Evolutionary conservation across 2,113 vertebrate genomes (phyloP).

Genomic region (Thymallus thymallus): DNA sequence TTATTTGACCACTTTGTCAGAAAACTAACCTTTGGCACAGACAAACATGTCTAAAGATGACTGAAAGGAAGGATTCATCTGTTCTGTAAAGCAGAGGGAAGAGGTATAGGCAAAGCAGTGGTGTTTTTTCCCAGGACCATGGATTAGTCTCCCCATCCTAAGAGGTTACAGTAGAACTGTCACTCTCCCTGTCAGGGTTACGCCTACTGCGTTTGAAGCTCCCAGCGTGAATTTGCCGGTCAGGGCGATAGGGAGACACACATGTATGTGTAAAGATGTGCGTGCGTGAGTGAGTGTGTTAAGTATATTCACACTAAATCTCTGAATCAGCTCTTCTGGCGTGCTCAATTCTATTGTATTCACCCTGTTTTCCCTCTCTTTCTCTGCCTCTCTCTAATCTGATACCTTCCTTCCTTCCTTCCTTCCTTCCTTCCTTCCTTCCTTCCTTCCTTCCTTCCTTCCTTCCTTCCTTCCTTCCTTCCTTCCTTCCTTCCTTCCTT

Average conservation of each 20-base stretch:
- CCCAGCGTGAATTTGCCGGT: background rate
- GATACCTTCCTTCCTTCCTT: background rate
- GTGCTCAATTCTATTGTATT: background rate
- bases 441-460: no score
- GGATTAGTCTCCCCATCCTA: slow-evolving; percentile 1
- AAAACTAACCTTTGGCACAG: background rate
- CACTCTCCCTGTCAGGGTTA: background rate
- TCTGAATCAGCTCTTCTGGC: background rate
- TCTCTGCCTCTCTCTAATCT: background rate
- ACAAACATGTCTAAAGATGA: background rate
- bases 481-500: no score
- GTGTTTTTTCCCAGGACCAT: slow-evolving; percentile 4
- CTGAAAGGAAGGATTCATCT: slow-evolving; percentile 12
- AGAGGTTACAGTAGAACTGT: slow-evolving; percentile 3
- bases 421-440: background rate
- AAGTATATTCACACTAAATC: background rate
- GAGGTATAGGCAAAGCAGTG: background rate
- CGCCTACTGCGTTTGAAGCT: background rate
- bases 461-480: no score
- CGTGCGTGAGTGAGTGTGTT: background rate
- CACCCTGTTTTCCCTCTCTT: background rate
- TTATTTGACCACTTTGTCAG: no score
- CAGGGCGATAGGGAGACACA: background rate
- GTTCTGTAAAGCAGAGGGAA: slow-evolving; percentile 1
- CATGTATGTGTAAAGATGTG: slow-evolving; percentile 4